A percentile compares a stretch with the other conserved stretches of the same genome.
Evolutionary conservation across 2,113 vertebrate genomes (phyloP).

Genomic region (Laterallus jamaicensis): DNA sequence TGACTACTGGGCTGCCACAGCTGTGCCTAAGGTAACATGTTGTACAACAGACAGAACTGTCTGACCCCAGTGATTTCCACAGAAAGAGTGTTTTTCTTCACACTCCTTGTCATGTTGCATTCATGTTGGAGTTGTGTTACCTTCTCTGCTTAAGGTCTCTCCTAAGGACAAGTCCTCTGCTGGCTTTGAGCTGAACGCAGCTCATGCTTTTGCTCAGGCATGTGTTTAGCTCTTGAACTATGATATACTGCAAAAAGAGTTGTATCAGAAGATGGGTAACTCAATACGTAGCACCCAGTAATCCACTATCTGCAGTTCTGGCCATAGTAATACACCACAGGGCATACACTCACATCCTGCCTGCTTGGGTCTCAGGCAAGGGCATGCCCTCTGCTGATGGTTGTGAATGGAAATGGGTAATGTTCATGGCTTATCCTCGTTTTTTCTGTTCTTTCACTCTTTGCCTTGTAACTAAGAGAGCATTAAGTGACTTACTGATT

Average conservation of each 20-base stretch:
- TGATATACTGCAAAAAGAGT: not conserved
- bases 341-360: not conserved
- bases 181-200: not conserved
- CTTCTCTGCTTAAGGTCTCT: not conserved
- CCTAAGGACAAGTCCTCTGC: not conserved
- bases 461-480: not conserved
- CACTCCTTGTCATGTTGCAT: not conserved
- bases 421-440: not conserved
- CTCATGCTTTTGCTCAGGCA: not conserved
- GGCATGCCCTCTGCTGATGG: not conserved
- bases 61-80: not conserved
- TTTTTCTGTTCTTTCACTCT: not conserved
- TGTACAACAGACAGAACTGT: not conserved
- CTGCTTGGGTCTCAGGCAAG: not conserved
- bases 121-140: not conserved
- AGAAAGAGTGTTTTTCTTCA: not conserved
- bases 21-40: constrained; percentile 74
- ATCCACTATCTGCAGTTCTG: not conserved
- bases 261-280: not conserved
- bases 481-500: not conserved
- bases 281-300: not conserved
- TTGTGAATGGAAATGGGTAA: not conserved
- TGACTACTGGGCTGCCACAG: constrained; percentile 73
- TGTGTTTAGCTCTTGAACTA: not conserved
- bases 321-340: no score